Evolutionary conservation across 2,113 vertebrate genomes (phyloP), one percentile per base, ranked within the genome.

Genomic region (Progne subis): DNA sequence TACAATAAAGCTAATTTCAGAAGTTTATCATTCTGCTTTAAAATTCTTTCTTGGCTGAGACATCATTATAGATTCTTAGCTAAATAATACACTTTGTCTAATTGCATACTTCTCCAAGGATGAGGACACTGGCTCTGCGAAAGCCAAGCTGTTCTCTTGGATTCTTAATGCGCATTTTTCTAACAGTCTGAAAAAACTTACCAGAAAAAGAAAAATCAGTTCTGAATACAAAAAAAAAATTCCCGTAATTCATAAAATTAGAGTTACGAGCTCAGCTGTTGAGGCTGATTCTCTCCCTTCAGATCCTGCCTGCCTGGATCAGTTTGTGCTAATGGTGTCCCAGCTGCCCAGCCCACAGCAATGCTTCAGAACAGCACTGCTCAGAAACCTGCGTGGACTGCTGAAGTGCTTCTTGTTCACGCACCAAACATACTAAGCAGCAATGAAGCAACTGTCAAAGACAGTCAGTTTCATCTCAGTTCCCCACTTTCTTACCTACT

Each of bases 41-140:
- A 55, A 52, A 60, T 85, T 86, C 79, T 91, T 92, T 97, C 92
- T 92, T 94, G 82, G 60, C 86, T 92, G 82, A 94, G 87, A 92
- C 46, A 71, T 78, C 72, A 63, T 82, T 87, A 74, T 91, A 88
- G 53, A 94, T 70, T 96, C 75, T 83, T 84, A 87, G 46, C 83
- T 93, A 90, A 93, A 70, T 91, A 77, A 75, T 64, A 75, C 37
- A 80, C 37, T 95, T 92, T 91, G 47, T 95, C 59, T 92, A 89
- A 96, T 75, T 97, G 96, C 95, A 97, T 96, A 96, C 87, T 83
- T 96, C 82, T 68, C 88, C 91, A 97, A 95, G 88, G 92, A 82
- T 76, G 81, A 93, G 88, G 78, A 70, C 3, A 11, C 5, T 81
- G 34, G 63, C 95, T 88, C 61, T 78, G 39, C 69, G 88, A 31